phyloP scores from a whole-genome alignment of 2,797 vertebrate species.

The Psittacula derbiana region DNA sequence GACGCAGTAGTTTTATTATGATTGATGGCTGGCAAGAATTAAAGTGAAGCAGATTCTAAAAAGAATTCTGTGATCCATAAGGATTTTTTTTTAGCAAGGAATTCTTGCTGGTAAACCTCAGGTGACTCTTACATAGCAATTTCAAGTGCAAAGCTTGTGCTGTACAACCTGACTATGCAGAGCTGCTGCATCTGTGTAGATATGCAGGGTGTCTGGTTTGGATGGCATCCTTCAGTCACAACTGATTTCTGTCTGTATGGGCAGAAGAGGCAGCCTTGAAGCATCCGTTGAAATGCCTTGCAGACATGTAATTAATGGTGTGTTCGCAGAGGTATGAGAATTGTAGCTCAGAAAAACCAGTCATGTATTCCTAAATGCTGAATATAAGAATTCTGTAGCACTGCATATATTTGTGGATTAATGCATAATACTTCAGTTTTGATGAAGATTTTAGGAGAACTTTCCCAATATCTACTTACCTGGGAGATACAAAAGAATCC shows the following conservation, averaged over 20 bases:
- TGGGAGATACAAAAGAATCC: background rate
- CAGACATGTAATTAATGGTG: background rate
- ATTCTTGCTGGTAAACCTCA: background rate
- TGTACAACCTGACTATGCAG: background rate
- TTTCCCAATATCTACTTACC: background rate
- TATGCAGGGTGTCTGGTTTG: rapidly evolving
- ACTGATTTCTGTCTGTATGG: background rate
- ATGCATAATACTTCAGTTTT: background rate
- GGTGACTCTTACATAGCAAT: background rate
- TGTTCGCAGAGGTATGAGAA: background rate
- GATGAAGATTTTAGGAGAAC: background rate
- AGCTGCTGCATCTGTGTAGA: background rate
- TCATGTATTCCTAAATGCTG: background rate
- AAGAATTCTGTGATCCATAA: background rate
- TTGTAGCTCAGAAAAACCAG: background rate
- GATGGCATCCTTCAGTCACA: background rate
- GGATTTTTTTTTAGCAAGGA: background rate
- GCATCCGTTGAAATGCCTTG: background rate
- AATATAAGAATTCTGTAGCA: background rate
- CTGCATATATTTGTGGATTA: background rate
- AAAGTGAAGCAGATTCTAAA: background rate
- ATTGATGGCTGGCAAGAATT: background rate
- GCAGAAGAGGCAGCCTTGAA: background rate
- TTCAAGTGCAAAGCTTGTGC: background rate
- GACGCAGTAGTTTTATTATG: background rate